Evolutionary conservation across 1,140 invertebrate genomes (phyloP), one percentile per base, ranked within the genome.

Genomic region (Heterodera schachtii): DNA sequence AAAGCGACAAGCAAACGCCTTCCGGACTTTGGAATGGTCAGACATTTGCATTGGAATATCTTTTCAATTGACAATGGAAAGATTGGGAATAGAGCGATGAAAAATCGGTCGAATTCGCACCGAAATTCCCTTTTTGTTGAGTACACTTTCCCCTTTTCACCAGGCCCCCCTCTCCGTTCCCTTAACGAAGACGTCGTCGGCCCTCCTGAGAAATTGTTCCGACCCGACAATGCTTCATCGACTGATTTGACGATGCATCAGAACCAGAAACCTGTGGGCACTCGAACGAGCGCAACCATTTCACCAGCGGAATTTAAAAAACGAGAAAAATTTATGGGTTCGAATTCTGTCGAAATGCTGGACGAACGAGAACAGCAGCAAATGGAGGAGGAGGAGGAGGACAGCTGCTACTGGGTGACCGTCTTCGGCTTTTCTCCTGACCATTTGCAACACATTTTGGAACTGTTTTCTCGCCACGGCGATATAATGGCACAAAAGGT

Each of bases 401-500:
- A 13, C 16, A 81, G 86, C 41, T 84, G 73, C 73, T 49, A 49
- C 66, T 84, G 83, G 84, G 84, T 85, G 16, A 85, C 84, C 9
- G 84, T 85, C n/a, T 85, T 87, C 74, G 84, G 84, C 5, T 85
- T 85, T 78, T 44, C 82, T 1, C 0, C 82, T 9, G 85, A 85
- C 46, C 71, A 85, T 19, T 60, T 44, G 0, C 69, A 78, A 13
- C 43, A 73, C 5, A 85, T 85, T 70, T 66, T 85, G 60, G 80
- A 86, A n/a, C 47, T 85, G 13, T 85, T 85, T 64, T 78, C 81
- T 8, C 81, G 81, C 49, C 84, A 85, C 73, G 84, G 84, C 21
- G 64, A 84, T 66, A 85, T 85, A 46, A 80, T 86, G 47, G 49
- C 85, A 13, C 84, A 85, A 47, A 87, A 87, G 82, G 82, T 84